Base-by-base conservation (phyloP, 2,888 invertebrate species). In the Oxyteleia sp. region DNA sequence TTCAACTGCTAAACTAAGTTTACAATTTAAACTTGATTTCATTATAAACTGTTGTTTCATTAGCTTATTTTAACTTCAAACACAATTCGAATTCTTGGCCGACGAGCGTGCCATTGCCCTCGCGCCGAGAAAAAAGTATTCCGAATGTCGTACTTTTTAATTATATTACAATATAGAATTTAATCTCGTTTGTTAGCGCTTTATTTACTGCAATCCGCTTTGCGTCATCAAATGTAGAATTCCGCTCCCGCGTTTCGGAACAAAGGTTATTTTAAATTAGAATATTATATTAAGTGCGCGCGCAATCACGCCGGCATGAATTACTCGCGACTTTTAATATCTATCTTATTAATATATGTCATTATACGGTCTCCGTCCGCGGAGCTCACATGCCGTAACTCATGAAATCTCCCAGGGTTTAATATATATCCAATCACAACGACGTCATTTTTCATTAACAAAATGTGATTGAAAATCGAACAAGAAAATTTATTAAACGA, bases 61-160 rank as follows among this genome's bases (percentile, higher is more conserved):
- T 72, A 78, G 68, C 81, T 81, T 38, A 81, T 81, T 81, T 81
- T 81, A 74, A 68, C 74, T 57, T 68, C 76, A 71, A 81, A 74
- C 74, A 41, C 51, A 63, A 64, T 69, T 72, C 75, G 51, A 55
- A 61, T 72, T 72, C 72, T 80, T 53, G 76, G 29, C 51, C 41
- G 55, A 66, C 74, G 49, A 74, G 66, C 59, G 53, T 59, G 13
- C 13, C 51, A 51, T 68, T 38, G 51, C 38, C 47, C 45, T 26
- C 38, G 32, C 38, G 13, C n/a, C 41, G 23, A 23, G 64, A 49
- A 68, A 66, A 72, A 80, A 80, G 51, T 80, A 10, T 13, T 55
- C 15, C 63, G 63, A 78, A 64, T 71, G 43, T 18, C 80, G 72
- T 66, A 63, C 16, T n/a, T 63, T 69, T 76, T 76, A 76, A 71